These are phyloP conservation scores for Belgica antarctica DNA, from an alignment of 2,888 invertebrate genomes.

Conservation along the genomic window DNA sequence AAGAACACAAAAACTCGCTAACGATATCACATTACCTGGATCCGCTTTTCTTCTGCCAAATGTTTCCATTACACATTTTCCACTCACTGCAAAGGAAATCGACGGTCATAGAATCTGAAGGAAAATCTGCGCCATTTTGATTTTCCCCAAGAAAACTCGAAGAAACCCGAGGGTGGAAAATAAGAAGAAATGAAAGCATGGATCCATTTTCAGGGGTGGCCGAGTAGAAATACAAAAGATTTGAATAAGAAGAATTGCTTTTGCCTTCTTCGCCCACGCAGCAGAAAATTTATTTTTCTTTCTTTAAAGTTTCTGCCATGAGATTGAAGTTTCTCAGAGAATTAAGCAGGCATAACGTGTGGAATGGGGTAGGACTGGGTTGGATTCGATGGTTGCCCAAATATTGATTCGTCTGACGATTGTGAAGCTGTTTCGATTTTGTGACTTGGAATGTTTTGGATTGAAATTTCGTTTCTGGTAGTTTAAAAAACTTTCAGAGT, in stretches of 20 bases:
- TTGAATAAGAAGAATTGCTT: constrained; percentile 17
- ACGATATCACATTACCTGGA: constrained; percentile 17
- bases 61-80: not conserved
- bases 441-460: no score
- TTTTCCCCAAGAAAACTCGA: constrained; percentile 21
- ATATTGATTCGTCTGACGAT: constrained; percentile 13
- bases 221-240: not conserved
- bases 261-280: not conserved
- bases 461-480: no score
- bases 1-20: not conserved
- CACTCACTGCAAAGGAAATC: not conserved
- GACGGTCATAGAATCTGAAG: constrained; percentile 18
- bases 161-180: constrained; percentile 18
- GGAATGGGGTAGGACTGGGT: not conserved
- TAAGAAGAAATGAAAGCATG: not conserved
- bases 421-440: no score
- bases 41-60: not conserved
- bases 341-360: not conserved
- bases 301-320: constrained; percentile 11
- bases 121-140: constrained; percentile 43
- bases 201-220: constrained; percentile 23
- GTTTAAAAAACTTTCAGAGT: no score
- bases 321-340: not conserved
- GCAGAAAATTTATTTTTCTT: not conserved
- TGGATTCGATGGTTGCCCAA: constrained; percentile 12